Percentiles rank a stretch among this genome's conserved stretches.
phyloP scores from a whole-genome alignment of 35 echinoderm and acorn worm genomes.

The Holothuria glaberrima region DNA sequence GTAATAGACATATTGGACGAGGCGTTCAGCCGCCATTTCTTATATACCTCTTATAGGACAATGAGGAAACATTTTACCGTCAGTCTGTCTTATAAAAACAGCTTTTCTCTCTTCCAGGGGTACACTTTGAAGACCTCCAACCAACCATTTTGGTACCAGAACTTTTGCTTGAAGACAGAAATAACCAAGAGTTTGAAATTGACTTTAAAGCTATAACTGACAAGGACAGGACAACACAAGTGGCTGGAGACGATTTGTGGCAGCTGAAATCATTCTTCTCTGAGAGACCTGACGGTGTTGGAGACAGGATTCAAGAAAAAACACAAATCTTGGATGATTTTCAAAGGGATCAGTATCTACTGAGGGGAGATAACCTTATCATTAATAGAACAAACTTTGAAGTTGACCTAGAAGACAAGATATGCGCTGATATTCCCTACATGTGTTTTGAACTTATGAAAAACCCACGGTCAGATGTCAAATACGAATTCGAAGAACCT shows the following conservation, averaged over 20 bases:
- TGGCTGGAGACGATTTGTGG: constrained; percentile 26
- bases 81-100: no score
- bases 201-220: constrained; percentile 14
- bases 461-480: constrained; percentile 21
- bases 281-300: neutral
- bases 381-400: neutral
- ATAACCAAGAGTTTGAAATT: neutral
- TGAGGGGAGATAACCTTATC: neutral
- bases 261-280: constrained; percentile 26
- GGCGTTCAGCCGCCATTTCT: neutral
- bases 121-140: constrained; percentile 19
- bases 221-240: constrained; percentile 11
- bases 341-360: neutral
- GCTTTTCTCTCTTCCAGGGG: constrained; percentile 6
- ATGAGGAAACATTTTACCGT: neutral
- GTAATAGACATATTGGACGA: no score
- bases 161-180: neutral
- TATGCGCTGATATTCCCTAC: constrained; percentile 41
- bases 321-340: neutral
- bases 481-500: constrained; percentile 30
- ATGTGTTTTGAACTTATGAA: constrained; percentile 45
- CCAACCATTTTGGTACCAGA: neutral
- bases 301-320: constrained; percentile 4
- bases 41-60: neutral
- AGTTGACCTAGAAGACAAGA: constrained; percentile 14